Base-by-base conservation (phyloP, 2,888 invertebrate genomes). In the Gymnoscelis rufifasciata region DNA sequence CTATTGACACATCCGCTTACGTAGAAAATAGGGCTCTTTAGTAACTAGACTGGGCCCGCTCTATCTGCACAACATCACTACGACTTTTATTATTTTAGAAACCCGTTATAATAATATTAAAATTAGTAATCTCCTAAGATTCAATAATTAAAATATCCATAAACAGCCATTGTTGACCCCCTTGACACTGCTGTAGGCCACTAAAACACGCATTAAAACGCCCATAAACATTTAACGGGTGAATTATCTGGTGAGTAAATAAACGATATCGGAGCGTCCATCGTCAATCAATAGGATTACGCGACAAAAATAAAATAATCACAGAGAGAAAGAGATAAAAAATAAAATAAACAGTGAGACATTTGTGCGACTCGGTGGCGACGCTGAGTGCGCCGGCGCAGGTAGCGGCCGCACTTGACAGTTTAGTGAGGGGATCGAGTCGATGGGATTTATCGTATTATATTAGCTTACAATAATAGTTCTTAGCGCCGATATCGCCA, bases 291-390 rank as follows among this genome's bases (percentile, higher is more conserved):
- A 51, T 52, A 51, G 55, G 64, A 60, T 59, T 60, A 56, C 43
- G 40, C 10, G 26, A 43, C 46, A 59, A 59, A 53, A 50, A 52
- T 24, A 43, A 46, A 39, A 53, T 54, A 54, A 52, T 54, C 53
- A 49, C 56, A 38, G 37, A 54, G 50, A 62, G 62, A 61, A 66
- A 67, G 71, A 69, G n/a, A n/a, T n/a, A n/a, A 59, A 59, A 53
- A 50, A 52, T n/a, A n/a, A n/a, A n/a, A n/a, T n/a, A n/a, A n/a
- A n/a, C n/a, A n/a, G n/a, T n/a, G n/a, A n/a, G n/a, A n/a, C n/a
- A n/a, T 66, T 69, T 67, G 69, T 62, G 68, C 66, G 72, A 64
- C 67, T 58, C 54, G 63, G 58, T 66, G 74, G 74, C 75, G 74
- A 67, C 75, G 57, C 63, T 64, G 67, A 72, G 71, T 68, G 73